Percentiles rank a stretch among this genome's conserved stretches.
phyloP scores from a whole-genome alignment of 2,797 vertebrate species.

The Microtus agrestis region DNA sequence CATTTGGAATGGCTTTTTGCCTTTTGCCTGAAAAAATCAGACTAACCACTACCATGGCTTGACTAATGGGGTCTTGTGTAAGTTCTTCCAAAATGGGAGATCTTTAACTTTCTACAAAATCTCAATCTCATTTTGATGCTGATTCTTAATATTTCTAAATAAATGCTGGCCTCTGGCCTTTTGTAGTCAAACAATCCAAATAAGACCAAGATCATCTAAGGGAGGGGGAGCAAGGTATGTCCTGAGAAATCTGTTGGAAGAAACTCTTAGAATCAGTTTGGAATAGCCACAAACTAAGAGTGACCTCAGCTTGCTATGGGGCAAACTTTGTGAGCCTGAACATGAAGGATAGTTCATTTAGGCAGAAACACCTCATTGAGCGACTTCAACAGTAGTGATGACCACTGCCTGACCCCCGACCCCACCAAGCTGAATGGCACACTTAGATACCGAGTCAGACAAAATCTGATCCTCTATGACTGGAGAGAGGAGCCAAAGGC shows the following conservation, averaged over 20 bases:
- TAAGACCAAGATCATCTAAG: constrained; percentile 66
- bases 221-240: neutral
- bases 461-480: neutral
- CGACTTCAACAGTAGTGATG: neutral
- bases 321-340: neutral
- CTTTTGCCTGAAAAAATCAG: constrained; percentile 75
- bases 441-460: neutral
- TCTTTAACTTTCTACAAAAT: constrained; percentile 71
- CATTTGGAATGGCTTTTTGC: constrained; percentile 62
- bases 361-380: neutral
- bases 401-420: neutral
- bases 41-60: constrained; percentile 70
- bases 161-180: constrained; percentile 64
- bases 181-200: constrained; percentile 73
- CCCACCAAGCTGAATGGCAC: neutral
- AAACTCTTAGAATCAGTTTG: constrained; percentile 57
- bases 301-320: neutral
- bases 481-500: neutral
- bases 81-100: constrained; percentile 70
- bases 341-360: neutral
- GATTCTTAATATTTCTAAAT: constrained; percentile 78
- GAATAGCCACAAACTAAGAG: constrained; percentile 25
- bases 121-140: constrained; percentile 68
- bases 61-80: constrained; percentile 71
- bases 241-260: constrained; percentile 42